phyloP scores from a whole-genome alignment of 92 coral and sea anemone genomes.

The Epizoanthus rinbou region DNA sequence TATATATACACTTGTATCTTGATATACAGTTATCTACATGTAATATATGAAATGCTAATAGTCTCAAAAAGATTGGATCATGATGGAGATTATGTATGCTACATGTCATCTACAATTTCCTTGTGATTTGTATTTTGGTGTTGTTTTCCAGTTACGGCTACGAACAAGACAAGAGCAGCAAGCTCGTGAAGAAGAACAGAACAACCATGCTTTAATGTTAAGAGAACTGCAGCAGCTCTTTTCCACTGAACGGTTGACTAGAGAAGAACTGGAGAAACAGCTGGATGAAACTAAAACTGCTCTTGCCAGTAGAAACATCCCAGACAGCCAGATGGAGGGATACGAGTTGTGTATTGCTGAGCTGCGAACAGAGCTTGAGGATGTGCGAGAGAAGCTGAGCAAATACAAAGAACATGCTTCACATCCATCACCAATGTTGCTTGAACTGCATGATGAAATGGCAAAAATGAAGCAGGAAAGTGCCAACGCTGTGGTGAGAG shows the following conservation, averaged over 20 bases:
- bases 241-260: conserved; percentile 83
- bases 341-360: conserved; percentile 68
- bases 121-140: neutral
- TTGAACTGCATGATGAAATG: conserved; percentile 85
- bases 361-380: conserved; percentile 64
- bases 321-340: conserved; percentile 72
- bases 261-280: conserved; percentile 91
- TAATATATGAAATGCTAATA: no score
- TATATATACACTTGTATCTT: no score
- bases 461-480: conserved; percentile 84
- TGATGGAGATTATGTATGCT: no score
- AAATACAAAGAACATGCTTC: conserved; percentile 75
- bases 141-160: conserved; percentile 67
- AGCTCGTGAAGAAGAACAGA: conserved; percentile 93
- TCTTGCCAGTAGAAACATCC: conserved; percentile 57
- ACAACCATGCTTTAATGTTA: conserved; percentile 89
- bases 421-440: conserved; percentile 78
- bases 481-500: conserved; percentile 77
- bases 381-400: conserved; percentile 60
- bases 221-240: conserved; percentile 88
- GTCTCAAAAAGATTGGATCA: no score
- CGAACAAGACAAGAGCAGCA: conserved; percentile 94
- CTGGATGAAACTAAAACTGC: conserved; percentile 82
- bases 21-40: no score
- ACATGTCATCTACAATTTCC: neutral